A percentile compares a stretch with the other conserved stretches of the same genome.
These are phyloP conservation scores for Mionectes macconnelli DNA, from an alignment of 2,113 vertebrate species.

Conservation along the genomic window DNA sequence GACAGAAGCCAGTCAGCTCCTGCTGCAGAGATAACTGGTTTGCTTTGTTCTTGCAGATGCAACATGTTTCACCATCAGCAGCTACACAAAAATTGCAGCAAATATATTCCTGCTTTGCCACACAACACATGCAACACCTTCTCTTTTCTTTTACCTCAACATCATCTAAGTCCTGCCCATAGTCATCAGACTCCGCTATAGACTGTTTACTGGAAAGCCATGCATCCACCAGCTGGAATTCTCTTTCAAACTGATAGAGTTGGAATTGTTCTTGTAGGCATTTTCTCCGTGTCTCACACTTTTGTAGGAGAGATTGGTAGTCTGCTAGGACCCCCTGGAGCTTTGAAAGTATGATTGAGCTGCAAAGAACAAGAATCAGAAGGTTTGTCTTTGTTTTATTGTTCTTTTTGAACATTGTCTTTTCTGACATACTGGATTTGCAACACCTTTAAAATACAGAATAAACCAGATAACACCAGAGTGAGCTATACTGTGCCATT, in stretches of 20 bases:
- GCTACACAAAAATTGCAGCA: not conserved
- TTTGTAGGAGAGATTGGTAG: constrained; percentile 71
- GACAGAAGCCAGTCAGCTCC: not conserved
- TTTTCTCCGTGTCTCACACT: constrained; percentile 61
- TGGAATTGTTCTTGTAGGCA: constrained; percentile 78
- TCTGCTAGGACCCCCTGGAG: constrained; percentile 64
- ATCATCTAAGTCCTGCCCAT: constrained; percentile 84
- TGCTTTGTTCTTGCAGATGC: not conserved
- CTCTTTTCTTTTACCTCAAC: constrained; percentile 76
- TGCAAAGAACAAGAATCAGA: constrained; percentile 43
- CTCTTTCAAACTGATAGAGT: constrained; percentile 81
- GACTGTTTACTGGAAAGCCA: constrained; percentile 81
- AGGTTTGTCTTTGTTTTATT: not conserved
- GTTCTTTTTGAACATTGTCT: not conserved
- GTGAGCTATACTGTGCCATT: not conserved
- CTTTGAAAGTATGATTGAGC: constrained; percentile 71
- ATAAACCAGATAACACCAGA: not conserved
- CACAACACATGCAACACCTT: not conserved
- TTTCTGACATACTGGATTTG: not conserved
- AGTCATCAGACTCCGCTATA: constrained; percentile 79
- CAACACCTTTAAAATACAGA: not conserved
- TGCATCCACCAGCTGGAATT: constrained; percentile 77
- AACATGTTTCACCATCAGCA: not conserved
- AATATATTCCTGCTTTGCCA: not conserved
- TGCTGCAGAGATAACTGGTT: not conserved